phyloP scores from a whole-genome alignment of 2,888 invertebrate genomes.

The Pandemis cinnamomeana region DNA sequence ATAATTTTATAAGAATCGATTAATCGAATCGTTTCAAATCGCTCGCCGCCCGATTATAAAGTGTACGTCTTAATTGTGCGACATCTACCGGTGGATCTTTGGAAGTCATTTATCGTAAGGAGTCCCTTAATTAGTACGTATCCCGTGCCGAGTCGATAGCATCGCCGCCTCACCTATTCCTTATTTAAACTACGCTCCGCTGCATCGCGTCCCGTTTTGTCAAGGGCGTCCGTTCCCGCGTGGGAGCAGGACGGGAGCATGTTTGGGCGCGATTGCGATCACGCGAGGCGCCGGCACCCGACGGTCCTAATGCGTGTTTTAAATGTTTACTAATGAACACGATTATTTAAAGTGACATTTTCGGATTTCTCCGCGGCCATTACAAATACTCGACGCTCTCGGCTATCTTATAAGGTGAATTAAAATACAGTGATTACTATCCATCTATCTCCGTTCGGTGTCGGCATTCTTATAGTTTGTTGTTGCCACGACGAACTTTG shows the following conservation, averaged over 20 bases:
- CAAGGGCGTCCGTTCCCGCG: constrained; percentile 43
- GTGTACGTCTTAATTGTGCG: constrained; percentile 73
- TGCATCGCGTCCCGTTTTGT: constrained; percentile 50
- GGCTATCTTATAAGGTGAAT: constrained; percentile 51
- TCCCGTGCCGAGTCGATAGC: constrained; percentile 70
- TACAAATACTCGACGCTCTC: constrained; percentile 57
- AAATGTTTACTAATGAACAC: constrained; percentile 84
- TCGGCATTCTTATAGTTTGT: constrained; percentile 45
- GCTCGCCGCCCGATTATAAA: constrained; percentile 62
- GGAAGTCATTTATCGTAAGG: constrained; percentile 56
- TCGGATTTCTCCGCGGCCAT: constrained; percentile 72
- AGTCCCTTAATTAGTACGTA: constrained; percentile 79
- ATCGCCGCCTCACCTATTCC: constrained; percentile 76
- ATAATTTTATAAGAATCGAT: constrained; percentile 66
- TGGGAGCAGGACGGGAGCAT: constrained; percentile 59
- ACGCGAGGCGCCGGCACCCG: constrained; percentile 78
- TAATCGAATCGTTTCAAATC: constrained; percentile 60
- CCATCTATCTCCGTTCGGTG: constrained; percentile 47
- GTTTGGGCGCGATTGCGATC: constrained; percentile 70
- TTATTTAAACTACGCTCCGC: constrained; percentile 55
- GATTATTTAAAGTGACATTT: constrained; percentile 84
- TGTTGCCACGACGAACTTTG: constrained; percentile 58
- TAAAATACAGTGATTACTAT: constrained; percentile 55
- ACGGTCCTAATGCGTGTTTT: constrained; percentile 80
- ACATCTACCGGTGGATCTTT: constrained; percentile 56